phyloP scores from a whole-genome alignment of 2,797 vertebrate genomes.

The Hemibagrus guttatus region DNA sequence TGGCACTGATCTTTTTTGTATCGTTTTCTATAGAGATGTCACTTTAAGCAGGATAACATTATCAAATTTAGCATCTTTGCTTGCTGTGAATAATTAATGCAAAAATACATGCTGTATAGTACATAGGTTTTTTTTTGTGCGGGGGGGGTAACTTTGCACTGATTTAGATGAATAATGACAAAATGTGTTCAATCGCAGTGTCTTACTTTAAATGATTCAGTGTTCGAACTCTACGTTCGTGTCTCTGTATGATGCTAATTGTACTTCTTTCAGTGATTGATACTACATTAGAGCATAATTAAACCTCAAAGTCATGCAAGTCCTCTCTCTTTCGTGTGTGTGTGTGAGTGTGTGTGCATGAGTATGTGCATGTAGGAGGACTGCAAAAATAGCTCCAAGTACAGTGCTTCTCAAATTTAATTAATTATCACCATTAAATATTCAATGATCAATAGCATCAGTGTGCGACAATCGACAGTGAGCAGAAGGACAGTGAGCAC shows the following conservation, averaged over 20 bases:
- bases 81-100: not conserved
- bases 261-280: constrained; percentile 36
- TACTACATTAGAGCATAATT: constrained; percentile 38
- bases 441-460: constrained; percentile 84
- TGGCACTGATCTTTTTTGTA: not conserved
- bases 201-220: not conserved
- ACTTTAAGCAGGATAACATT: constrained; percentile 14
- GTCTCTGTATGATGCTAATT: constrained; percentile 25
- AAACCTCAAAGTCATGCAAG: constrained; percentile 44
- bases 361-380: constrained; percentile 58
- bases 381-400: constrained; percentile 75
- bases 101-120: not conserved
- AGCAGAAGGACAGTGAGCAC: constrained; percentile 81
- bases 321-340: constrained; percentile 22
- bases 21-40: not conserved
- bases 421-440: constrained; percentile 84
- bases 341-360: too few species aligned
- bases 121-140: not conserved
- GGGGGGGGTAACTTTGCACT: not conserved
- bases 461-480: constrained; percentile 80
- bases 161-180: not conserved
- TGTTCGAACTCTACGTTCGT: not conserved
- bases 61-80: constrained; percentile 1
- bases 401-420: constrained; percentile 78
- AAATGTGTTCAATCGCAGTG: not conserved